Evolutionary conservation across 2,113 vertebrate species (phyloP).

Genomic region (Tylochromis polylepis): DNA sequence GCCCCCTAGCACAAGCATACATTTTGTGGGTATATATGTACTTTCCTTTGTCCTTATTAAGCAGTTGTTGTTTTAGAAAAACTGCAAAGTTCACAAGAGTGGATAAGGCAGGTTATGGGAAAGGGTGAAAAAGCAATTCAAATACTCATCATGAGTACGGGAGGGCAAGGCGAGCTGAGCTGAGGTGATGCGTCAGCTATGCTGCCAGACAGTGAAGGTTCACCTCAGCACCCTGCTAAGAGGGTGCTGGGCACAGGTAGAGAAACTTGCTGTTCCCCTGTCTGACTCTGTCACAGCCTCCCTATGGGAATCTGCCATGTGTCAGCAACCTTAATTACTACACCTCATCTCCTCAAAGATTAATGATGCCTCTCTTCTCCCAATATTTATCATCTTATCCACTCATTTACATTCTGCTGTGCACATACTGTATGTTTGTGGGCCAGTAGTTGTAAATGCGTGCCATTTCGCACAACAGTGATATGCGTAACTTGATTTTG

Average conservation of each 20-base stretch:
- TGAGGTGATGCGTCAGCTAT: not conserved
- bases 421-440: not conserved
- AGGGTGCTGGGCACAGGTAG: conserved; percentile 30
- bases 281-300: conserved; percentile 44
- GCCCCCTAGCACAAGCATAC: not conserved
- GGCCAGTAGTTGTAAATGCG: not conserved
- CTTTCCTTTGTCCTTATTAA: not conserved
- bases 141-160: not conserved
- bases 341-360: conserved; percentile 62
- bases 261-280: conserved; percentile 45
- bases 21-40: not conserved
- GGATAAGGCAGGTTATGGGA: not conserved
- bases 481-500: not conserved
- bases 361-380: conserved; percentile 41
- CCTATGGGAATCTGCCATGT: conserved; percentile 52
- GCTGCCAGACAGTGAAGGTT: conserved; percentile 34
- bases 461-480: not conserved
- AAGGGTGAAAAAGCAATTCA: not conserved
- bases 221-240: conserved; percentile 48
- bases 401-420: conserved; percentile 43
- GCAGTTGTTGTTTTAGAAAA: not conserved
- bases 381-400: conserved; percentile 54
- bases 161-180: not conserved
- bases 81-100: not conserved
- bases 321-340: conserved; percentile 64